A percentile compares a stretch with the other conserved stretches of the same genome.
phyloP scores from a whole-genome alignment of 1,140 invertebrate genomes.

The Pachypeltis micranthus region DNA sequence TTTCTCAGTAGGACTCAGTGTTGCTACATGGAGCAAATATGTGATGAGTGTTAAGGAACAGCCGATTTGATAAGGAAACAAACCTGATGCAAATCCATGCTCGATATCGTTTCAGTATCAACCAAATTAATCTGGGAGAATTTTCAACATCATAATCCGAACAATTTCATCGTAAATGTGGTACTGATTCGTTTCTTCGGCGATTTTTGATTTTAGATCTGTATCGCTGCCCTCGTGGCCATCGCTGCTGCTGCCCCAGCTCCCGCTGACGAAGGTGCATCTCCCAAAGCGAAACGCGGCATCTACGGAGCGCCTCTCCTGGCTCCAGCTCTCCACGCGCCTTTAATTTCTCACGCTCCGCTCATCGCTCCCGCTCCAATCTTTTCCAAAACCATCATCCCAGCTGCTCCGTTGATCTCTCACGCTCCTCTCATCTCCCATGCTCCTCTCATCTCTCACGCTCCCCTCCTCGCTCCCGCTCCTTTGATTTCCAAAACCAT shows the following conservation, averaged over 20 bases:
- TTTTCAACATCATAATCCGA: too few species aligned
- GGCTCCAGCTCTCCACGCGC: background rate
- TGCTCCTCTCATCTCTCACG: background rate
- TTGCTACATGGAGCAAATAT: too few species aligned
- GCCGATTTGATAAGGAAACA: too few species aligned
- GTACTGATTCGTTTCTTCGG: too few species aligned
- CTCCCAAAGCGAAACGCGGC: background rate
- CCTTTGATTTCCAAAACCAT: background rate
- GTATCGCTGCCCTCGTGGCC: background rate
- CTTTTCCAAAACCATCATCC: background rate
- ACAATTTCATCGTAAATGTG: too few species aligned
- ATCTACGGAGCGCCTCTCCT: background rate
- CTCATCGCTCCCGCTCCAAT: background rate
- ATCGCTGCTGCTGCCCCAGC: background rate
- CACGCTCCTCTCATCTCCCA: conserved; percentile 8
- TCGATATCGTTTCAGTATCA: too few species aligned
- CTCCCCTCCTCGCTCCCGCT: background rate
- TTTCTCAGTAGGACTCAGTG: too few species aligned
- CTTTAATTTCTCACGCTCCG: background rate
- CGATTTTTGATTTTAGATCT: too few species aligned
- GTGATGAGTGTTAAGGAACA: too few species aligned
- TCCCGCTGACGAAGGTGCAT: background rate
- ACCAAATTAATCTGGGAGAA: too few species aligned
- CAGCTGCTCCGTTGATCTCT: background rate
- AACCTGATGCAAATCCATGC: too few species aligned